phyloP scores from a whole-genome alignment of 2,797 vertebrate species.

The Poecilia picta region DNA sequence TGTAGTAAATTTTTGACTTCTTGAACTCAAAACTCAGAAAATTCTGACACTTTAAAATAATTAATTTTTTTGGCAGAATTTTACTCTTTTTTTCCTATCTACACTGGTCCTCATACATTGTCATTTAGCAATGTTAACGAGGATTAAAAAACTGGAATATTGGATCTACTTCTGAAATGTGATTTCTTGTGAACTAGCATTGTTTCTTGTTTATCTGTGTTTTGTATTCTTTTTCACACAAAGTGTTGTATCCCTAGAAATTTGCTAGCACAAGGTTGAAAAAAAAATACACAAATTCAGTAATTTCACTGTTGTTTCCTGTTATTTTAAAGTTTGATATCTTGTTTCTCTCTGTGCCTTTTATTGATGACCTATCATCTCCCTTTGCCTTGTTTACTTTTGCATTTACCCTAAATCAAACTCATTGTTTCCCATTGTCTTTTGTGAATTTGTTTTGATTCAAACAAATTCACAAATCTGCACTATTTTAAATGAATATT shows the following conservation, averaged over 20 bases:
- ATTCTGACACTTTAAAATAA: too few relatives aligned
- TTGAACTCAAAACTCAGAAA: too few relatives aligned
- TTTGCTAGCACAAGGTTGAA: not conserved
- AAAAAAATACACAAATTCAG: not conserved
- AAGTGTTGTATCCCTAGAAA: not conserved
- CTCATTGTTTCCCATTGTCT: too few relatives aligned
- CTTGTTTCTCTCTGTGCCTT: too few relatives aligned
- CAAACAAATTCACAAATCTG: too few relatives aligned
- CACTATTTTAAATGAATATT: too few relatives aligned
- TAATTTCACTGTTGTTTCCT: not conserved
- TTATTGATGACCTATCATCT: too few relatives aligned
- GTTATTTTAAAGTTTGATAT: too few relatives aligned
- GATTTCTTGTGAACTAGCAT: not conserved
- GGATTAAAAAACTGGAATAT: not conserved
- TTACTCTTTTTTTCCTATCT: not conserved
- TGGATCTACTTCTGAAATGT: not conserved
- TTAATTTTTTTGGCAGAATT: not conserved
- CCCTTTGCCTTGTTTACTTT: too few relatives aligned
- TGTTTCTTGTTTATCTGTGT: not conserved
- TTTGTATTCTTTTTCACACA: not conserved
- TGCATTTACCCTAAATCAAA: too few relatives aligned
- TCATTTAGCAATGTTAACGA: not conserved
- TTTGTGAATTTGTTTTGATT: too few relatives aligned
- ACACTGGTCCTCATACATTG: not conserved
- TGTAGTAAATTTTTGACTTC: not conserved